Evolutionary conservation across 1,140 invertebrate species (phyloP).

Genomic region (Diorhabda elongata): DNA sequence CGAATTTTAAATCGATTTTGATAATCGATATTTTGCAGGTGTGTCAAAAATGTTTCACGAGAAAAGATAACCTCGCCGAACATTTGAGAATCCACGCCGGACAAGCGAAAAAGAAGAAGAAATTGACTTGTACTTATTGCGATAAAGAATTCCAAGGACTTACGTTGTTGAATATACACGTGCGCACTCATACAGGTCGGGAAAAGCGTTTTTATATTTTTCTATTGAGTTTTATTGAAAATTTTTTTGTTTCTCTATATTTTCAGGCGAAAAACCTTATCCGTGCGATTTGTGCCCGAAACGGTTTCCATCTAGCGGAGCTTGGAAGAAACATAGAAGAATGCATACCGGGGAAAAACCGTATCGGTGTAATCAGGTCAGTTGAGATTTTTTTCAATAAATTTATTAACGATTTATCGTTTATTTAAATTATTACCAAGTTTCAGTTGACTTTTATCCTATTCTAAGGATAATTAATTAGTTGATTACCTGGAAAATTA

Average conservation of each 20-base stretch:
- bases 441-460: too few species aligned
- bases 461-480: too few species aligned
- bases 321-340: constrained; percentile 73
- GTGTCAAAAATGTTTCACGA: constrained; percentile 66
- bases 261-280: constrained; percentile 58
- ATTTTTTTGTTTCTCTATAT: neutral
- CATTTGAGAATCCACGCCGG: constrained; percentile 71
- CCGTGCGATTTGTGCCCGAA: constrained; percentile 64
- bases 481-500: too few species aligned
- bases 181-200: constrained; percentile 64
- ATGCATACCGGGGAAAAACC: constrained; percentile 72
- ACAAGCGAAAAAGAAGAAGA: constrained; percentile 60
- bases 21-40: constrained; percentile 50
- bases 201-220: neutral
- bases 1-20: too few species aligned
- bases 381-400: neutral
- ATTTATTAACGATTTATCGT: neutral
- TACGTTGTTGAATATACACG: constrained; percentile 64
- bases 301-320: constrained; percentile 64
- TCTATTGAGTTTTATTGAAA: neutral
- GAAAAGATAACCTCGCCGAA: constrained; percentile 73
- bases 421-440: neutral
- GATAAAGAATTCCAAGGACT: constrained; percentile 66
- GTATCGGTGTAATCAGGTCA: constrained; percentile 42
- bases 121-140: constrained; percentile 62